Evolutionary conservation across 2,113 vertebrate species (phyloP).

Genomic region (Pteropus alecto): DNA sequence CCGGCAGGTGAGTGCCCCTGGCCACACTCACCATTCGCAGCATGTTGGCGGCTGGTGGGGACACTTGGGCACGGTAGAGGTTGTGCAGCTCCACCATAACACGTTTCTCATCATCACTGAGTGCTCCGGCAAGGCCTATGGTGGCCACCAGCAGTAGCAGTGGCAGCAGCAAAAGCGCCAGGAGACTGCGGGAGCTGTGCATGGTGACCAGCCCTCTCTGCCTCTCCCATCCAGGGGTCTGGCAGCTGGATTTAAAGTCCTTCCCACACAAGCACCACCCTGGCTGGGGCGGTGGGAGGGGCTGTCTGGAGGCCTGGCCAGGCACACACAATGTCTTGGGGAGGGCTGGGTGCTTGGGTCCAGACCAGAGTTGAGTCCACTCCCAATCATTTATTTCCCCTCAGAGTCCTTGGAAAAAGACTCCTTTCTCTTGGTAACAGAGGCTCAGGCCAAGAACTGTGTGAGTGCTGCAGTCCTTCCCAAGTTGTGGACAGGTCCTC

Average conservation of each 20-base stretch:
- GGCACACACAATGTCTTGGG: slow-evolving; percentile 40
- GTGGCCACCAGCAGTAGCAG: slow-evolving; percentile 73
- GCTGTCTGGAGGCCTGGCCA: slow-evolving; percentile 42
- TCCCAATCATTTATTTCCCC: slow-evolving; percentile 34
- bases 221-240: slow-evolving; percentile 75
- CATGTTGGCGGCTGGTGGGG: slow-evolving; percentile 81
- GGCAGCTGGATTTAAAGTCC: slow-evolving; percentile 82
- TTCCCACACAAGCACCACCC: slow-evolving; percentile 84
- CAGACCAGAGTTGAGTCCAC: slow-evolving; percentile 50
- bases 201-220: slow-evolving; percentile 78
- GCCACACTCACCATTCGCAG: slow-evolving; percentile 82
- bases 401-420: slow-evolving; percentile 49
- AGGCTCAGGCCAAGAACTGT: slow-evolving; percentile 39
- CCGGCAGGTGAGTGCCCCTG: background rate
- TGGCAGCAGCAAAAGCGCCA: slow-evolving; percentile 27
- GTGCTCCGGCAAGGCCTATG: slow-evolving; percentile 60
- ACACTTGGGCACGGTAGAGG: slow-evolving; percentile 77
- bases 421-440: background rate
- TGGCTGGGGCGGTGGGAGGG: slow-evolving; percentile 74
- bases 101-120: slow-evolving; percentile 78
- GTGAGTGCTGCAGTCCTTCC: background rate
- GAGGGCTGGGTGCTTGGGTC: slow-evolving; percentile 66
- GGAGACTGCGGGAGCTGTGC: slow-evolving; percentile 73
- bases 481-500: background rate
- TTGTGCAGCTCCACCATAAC: slow-evolving; percentile 82